Evolutionary conservation across 2,888 invertebrate species (phyloP), one percentile per base, ranked within the genome.

Genomic region (Orthosia incerta): DNA sequence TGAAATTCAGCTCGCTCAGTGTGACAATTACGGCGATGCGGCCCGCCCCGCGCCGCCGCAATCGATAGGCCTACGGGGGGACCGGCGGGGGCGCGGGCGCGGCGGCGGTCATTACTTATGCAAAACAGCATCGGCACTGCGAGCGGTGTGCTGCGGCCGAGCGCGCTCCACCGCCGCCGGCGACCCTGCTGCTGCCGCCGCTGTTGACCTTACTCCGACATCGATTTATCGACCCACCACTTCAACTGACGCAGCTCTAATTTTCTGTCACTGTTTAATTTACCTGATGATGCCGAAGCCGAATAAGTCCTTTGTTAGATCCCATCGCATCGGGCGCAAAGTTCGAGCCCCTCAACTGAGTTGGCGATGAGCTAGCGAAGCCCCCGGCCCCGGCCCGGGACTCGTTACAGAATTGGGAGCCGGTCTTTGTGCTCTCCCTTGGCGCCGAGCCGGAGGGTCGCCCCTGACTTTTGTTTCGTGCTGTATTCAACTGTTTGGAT

Each of bases 1-100:
- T 89, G 89, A 91, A 93, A 93, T 92, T 93, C 91, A 93, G 93
- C 90, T 94, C 91, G 93, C 93, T 95, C 94, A 92, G 94, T 95
- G 96, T 96, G 96, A 96, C 96, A 96, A 96, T 96, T 96, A 96
- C 95, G 94, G 93, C 94, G 94, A 93, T 94, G 94, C 94, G 94
- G 95, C 95, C 94, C 95, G 95, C 95, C 94, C 95, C 97, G 91
- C 97, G 90, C 97, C 97, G 93, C 95, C 97, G 94, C 97, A 97
- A 94, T 97, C 97, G 86, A 97, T 97, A 90, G 97, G 97, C 85
- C 97, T 97, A 93, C 97, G 97, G 89, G 97, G 97, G 93, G 96
- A 97, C 62, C 96, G 92, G 94, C 83, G 93, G 92, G 1, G 50
- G 73, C 18, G 87, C 82, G 94, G 9, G 94, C 82, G 86, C 78